Conservation (phyloP, 2,797 vertebrate species). For the Rhabdomys pumilio region DNA sequence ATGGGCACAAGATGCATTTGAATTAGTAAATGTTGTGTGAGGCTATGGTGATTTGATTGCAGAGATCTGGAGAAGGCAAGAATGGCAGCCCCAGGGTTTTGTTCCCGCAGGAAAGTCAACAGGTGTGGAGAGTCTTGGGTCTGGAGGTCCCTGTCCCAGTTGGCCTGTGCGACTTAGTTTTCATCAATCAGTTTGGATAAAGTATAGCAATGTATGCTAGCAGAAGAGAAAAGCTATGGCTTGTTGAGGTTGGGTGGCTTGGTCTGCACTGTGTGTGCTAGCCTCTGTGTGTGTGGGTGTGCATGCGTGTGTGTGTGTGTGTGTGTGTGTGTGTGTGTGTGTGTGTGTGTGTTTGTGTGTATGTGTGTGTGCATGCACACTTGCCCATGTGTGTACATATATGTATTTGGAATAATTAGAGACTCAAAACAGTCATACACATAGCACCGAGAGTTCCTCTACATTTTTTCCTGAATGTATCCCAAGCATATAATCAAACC, state of each 20-base stretch:
- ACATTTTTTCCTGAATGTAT: neutral
- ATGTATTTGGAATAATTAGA: neutral
- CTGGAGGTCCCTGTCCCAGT: neutral
- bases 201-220: neutral
- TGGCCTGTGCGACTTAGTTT: neutral
- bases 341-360: too few relatives aligned
- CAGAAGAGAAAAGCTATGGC: neutral
- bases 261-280: neutral
- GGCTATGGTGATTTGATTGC: neutral
- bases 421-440: neutral
- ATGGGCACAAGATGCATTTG: conserved; percentile 58
- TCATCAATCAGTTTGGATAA: too few relatives aligned
- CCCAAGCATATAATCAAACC: neutral
- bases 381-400: neutral
- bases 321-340: too few relatives aligned
- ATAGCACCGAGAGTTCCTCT: neutral
- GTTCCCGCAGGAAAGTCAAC: neutral
- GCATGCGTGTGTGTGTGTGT: too few relatives aligned
- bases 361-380: too few relatives aligned
- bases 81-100: neutral
- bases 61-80: conserved; percentile 46
- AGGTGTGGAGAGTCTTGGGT: neutral
- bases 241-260: neutral
- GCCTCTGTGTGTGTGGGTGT: neutral
- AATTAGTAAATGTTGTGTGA: conserved; percentile 40